These are phyloP conservation scores for Brachionus asplanchnoidis DNA, from an alignment of 1,140 invertebrate genomes.

Conservation along the genomic window DNA sequence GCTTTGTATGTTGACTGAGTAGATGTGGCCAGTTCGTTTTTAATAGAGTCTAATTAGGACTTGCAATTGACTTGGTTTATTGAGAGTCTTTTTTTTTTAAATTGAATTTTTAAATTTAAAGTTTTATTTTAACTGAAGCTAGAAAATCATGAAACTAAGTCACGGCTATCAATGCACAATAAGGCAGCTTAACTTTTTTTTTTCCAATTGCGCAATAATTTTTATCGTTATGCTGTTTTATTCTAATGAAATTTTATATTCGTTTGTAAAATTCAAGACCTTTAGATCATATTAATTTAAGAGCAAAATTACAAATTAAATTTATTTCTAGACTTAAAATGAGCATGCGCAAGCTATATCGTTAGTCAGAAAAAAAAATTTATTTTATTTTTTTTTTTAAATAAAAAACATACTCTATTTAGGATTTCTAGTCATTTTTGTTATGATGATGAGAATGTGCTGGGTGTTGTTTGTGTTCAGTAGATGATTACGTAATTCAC, in stretches of 20 bases:
- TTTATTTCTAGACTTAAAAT: not conserved
- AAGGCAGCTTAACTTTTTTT: not conserved
- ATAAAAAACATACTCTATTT: not conserved
- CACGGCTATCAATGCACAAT: not conserved
- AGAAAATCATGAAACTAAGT: not conserved
- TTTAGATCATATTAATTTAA: conserved; percentile 1
- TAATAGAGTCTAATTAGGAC: not conserved
- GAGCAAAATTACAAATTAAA: conserved; percentile 4
- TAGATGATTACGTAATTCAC: conserved; percentile 10
- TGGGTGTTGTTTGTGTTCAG: not conserved
- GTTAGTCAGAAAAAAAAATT: not conserved
- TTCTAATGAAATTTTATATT: not conserved
- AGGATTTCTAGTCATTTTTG: not conserved
- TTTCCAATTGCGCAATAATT: not conserved
- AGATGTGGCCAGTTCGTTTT: not conserved
- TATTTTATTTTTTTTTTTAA: not conserved
- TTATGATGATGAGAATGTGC: not conserved
- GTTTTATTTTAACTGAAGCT: not conserved
- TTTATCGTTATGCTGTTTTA: not conserved
- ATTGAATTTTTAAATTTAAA: not conserved
- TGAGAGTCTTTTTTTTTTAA: not conserved
- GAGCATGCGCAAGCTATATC: not conserved
- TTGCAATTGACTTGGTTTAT: not conserved
- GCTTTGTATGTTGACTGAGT: not conserved
- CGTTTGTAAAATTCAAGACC: not conserved